phyloP scores from a whole-genome alignment of 2,113 vertebrate genomes.

The Gymnobelideus leadbeateri region DNA sequence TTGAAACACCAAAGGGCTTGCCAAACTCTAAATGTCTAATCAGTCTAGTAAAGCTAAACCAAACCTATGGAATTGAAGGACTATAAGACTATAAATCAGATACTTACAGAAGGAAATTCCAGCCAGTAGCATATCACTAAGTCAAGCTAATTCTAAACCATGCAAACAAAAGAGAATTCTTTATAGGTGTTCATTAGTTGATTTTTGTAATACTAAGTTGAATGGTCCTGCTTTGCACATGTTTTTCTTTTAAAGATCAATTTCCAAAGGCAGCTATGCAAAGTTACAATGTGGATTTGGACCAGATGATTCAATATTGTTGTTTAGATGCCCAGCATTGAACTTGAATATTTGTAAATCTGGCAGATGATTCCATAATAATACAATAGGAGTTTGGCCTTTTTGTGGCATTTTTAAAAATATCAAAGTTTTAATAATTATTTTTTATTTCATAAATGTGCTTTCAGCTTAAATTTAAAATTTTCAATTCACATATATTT shows the following conservation, averaged over 20 bases:
- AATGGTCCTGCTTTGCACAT: conserved; percentile 73
- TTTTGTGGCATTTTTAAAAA: background rate
- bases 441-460: background rate
- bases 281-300: conserved; percentile 41
- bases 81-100: conserved; percentile 76
- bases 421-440: background rate
- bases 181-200: conserved; percentile 59
- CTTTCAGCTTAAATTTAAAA: background rate
- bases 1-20: conserved; percentile 70
- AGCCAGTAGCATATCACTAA: conserved; percentile 78
- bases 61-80: conserved; percentile 59
- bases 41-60: conserved; percentile 71
- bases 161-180: conserved; percentile 72
- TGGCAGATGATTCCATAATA: conserved; percentile 42
- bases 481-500: background rate
- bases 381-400: background rate
- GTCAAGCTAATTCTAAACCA: conserved; percentile 78
- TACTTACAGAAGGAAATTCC: conserved; percentile 62
- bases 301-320: conserved; percentile 60
- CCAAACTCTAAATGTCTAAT: conserved; percentile 75
- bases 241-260: conserved; percentile 79
- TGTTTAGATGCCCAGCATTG: conserved; percentile 62
- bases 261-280: conserved; percentile 78
- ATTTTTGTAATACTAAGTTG: conserved; percentile 66
- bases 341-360: conserved; percentile 64